Evolutionary conservation across 2,797 vertebrate genomes (phyloP).

Genomic region (Sciurus vulgaris): DNA sequence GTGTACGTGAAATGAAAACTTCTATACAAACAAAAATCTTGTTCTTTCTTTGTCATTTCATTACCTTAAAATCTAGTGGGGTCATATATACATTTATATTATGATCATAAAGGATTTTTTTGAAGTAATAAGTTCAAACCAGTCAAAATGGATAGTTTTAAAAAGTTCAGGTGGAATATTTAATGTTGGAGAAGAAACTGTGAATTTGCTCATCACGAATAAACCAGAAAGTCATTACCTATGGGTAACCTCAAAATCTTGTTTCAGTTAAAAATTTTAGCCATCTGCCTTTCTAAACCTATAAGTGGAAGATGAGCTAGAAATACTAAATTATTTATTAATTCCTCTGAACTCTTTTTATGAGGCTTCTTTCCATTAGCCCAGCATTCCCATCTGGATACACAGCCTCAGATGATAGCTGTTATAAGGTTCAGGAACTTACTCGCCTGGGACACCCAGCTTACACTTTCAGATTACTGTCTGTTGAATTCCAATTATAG

Average conservation of each 20-base stretch:
- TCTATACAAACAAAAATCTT: not conserved
- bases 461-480: slow-evolving; percentile 8
- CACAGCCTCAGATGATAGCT: not conserved
- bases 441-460: not conserved
- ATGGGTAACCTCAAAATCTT: slow-evolving; percentile 30
- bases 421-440: rapidly evolving
- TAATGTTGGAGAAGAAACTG: not conserved
- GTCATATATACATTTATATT: not conserved
- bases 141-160: not conserved
- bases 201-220: not conserved
- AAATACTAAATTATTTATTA: slow-evolving; percentile 59
- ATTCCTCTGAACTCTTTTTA: slow-evolving; percentile 25
- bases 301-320: slow-evolving; percentile 40
- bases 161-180: slow-evolving; percentile 21
- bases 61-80: slow-evolving; percentile 10
- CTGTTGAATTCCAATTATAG: not conserved
- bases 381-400: not conserved
- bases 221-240: not conserved
- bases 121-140: slow-evolving; percentile 19
- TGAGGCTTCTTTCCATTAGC: slow-evolving; percentile 40
- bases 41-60: slow-evolving; percentile 4
- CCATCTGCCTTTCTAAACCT: slow-evolving; percentile 29
- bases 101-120: slow-evolving; percentile 5
- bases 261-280: slow-evolving; percentile 43
- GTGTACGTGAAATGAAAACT: not conserved